Evolutionary conservation across 2,113 vertebrate genomes (phyloP), one percentile per base, ranked within the genome.

Genomic region (Colaptes auratus): DNA sequence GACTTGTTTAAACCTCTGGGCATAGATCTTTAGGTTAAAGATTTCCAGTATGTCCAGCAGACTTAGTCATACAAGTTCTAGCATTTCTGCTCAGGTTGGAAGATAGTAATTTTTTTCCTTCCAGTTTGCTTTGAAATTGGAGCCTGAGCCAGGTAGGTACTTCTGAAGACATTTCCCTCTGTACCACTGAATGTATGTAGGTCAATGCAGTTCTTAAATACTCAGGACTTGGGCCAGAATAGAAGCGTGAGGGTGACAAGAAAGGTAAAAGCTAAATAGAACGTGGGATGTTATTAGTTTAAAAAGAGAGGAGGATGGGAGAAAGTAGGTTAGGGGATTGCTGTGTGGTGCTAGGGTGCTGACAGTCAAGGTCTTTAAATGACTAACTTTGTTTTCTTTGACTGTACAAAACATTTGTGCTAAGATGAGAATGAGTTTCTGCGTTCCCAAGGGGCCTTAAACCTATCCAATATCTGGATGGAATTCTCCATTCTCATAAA

Each of bases 401-500:
- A 3, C 61, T 5, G 0, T 15, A 0, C 9, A 20, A 28, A 44
- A 4, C 18, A 4, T 14, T 7, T 1, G 24, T 35, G 59, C 61
- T 6, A 6, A 15, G 44, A 1, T 7, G 17, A 78, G 65, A 30
- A 0, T 4, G 6, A 52, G 15, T 31, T 56, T 4, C 25, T 28
- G 0, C 15, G 0, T 42, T 42, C 39, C 27, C 1, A 3, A 2
- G 36, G 7, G 63, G 15, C 76, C 59, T 39, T 19, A 7, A 7
- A n/a, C 48, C 44, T 21, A 0, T 14, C 8, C 56, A 9, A 0
- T 7, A 0, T 7, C 3, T n/a, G 76, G 67, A 50, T 39, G 42
- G 14, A n/a, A 12, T 27, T 35, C 48, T 46, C 24, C 33, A 8
- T 56, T 36, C 58, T 55, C 9, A 1, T 4, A 4, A 3, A 15